Conservation (phyloP, 2,797 vertebrate genomes). For the Fistularia commersonii region DNA sequence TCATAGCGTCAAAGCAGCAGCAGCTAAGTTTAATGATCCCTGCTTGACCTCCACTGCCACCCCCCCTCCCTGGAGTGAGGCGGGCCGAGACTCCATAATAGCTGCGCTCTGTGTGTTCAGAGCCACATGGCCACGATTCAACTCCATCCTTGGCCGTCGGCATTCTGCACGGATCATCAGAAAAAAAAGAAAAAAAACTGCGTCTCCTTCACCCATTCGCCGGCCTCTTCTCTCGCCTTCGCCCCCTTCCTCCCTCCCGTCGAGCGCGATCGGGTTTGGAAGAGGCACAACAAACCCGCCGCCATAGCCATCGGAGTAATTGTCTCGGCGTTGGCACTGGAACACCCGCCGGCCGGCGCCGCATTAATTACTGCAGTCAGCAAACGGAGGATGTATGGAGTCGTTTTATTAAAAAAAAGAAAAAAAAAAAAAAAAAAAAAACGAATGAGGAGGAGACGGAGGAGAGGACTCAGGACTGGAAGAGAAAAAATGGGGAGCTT, state of each 20-base stretch:
- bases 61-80: not conserved
- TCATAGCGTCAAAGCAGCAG: not conserved
- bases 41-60: conserved; percentile 24
- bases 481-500: no score
- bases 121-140: conserved; percentile 30
- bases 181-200: conserved; percentile 39
- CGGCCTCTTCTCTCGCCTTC: conserved; percentile 16
- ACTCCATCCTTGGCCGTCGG: conserved; percentile 17
- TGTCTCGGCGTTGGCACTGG: conserved; percentile 36
- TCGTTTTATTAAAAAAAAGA: not conserved
- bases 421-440: no score
- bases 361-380: conserved; percentile 32
- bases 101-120: conserved; percentile 6
- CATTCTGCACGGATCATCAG: conserved; percentile 41
- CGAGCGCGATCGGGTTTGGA: conserved; percentile 42
- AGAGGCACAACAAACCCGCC: conserved; percentile 21
- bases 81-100: conserved; percentile 13
- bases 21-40: conserved; percentile 29
- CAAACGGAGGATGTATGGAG: conserved; percentile 12
- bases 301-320: conserved; percentile 35
- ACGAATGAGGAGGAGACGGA: no score
- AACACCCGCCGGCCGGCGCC: conserved; percentile 4
- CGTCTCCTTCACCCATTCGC: conserved; percentile 42
- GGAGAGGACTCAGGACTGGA: no score
- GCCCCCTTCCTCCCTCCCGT: conserved; percentile 8